Conservation (phyloP, 2,888 invertebrate species). For the Germaria angustata region DNA sequence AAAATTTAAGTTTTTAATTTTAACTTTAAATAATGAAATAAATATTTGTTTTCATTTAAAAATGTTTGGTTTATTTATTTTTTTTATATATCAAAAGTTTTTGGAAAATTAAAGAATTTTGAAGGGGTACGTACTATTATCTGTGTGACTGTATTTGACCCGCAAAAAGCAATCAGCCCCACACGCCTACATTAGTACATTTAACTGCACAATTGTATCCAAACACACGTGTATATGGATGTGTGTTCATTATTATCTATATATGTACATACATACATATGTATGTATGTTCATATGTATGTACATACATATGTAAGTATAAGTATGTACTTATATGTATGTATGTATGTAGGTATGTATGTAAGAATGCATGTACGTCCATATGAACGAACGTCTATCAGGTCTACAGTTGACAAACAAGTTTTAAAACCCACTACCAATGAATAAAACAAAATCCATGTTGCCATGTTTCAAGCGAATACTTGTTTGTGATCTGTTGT, state of each 20-base stretch:
- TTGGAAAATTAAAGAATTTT: too few relatives aligned
- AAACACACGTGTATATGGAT: background rate
- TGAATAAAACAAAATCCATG: conserved; percentile 57
- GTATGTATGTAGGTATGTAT: background rate
- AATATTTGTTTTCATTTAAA: too few relatives aligned
- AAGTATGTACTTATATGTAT: background rate
- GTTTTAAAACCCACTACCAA: conserved; percentile 55
- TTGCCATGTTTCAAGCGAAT: conserved; percentile 65
- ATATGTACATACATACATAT: background rate
- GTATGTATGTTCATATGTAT: background rate
- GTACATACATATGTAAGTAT: background rate
- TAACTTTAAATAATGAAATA: too few relatives aligned
- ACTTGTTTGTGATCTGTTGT: conserved; percentile 67
- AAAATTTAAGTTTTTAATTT: too few relatives aligned
- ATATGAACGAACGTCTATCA: conserved; percentile 15
- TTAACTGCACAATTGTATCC: conserved; percentile 26
- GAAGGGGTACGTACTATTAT: background rate
- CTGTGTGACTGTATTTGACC: background rate
- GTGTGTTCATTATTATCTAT: background rate
- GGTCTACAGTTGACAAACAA: conserved; percentile 61
- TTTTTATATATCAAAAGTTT: too few relatives aligned
- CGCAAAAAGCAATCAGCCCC: conserved; percentile 54
- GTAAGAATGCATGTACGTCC: background rate
- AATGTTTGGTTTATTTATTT: too few relatives aligned
- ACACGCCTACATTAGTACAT: conserved; percentile 65